These are phyloP conservation scores for Anoura caudifer DNA, from an alignment of 2,113 vertebrate genomes.

Conservation along the genomic window DNA sequence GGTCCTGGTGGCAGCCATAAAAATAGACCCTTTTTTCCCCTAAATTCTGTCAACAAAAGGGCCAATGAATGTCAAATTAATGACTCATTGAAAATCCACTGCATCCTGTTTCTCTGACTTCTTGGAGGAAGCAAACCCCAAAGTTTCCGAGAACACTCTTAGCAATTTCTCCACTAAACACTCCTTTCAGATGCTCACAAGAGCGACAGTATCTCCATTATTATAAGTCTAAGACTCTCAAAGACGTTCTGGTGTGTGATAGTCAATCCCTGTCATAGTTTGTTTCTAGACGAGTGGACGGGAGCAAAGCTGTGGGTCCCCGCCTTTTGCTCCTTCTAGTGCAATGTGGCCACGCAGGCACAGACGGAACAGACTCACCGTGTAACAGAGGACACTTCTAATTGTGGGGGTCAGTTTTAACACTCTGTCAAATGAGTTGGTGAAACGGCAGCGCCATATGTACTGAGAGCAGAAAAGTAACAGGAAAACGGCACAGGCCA, in stretches of 20 bases:
- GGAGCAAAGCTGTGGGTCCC: not conserved
- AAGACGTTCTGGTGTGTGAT: not conserved
- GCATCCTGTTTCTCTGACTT: conserved; percentile 65
- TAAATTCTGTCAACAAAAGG: conserved; percentile 55
- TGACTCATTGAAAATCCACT: conserved; percentile 66
- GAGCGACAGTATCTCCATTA: not conserved
- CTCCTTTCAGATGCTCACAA: not conserved
- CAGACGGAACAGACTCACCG: not conserved
- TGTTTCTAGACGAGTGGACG: not conserved
- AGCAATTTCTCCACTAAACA: conserved; percentile 33
- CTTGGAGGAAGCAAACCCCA: conserved; percentile 60
- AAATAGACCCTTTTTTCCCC: conserved; percentile 49
- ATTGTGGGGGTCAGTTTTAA: not conserved
- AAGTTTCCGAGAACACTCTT: conserved; percentile 65
- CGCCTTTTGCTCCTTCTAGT: not conserved
- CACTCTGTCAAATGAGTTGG: not conserved
- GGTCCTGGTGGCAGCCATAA: conserved; percentile 36
- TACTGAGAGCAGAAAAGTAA: not conserved
- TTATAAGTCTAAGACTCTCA: not conserved
- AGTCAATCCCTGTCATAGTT: not conserved
- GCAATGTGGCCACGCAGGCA: not conserved
- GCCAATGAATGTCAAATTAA: conserved; percentile 60
- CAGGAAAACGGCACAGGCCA: not conserved
- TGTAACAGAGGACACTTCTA: not conserved
- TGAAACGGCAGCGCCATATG: not conserved